phyloP scores from a whole-genome alignment of 2,797 vertebrate species.

The Clarias pachynema region DNA sequence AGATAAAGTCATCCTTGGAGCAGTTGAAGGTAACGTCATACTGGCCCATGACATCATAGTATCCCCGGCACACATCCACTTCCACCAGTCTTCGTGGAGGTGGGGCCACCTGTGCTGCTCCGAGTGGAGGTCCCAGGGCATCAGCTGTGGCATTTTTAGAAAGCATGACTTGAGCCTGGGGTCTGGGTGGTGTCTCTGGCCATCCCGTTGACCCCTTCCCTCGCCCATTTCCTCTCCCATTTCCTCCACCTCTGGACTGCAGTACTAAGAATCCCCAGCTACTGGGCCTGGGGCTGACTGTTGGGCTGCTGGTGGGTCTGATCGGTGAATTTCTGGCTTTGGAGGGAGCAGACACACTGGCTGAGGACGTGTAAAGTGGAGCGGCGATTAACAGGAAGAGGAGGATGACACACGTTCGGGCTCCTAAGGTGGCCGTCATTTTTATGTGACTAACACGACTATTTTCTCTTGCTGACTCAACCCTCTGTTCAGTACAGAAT shows the following conservation, averaged over 20 bases:
- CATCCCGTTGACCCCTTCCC: conserved; percentile 63
- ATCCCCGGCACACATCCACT: conserved; percentile 85
- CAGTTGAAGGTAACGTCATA: conserved; percentile 91
- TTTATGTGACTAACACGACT: conserved; percentile 80
- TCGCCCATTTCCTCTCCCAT: conserved; percentile 63
- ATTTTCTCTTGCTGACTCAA: conserved; percentile 78
- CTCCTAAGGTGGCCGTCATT: conserved; percentile 79
- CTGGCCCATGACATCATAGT: conserved; percentile 93
- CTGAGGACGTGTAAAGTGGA: conserved; percentile 66
- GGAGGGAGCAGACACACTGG: conserved; percentile 63
- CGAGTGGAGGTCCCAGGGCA: conserved; percentile 69
- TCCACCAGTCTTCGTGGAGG: conserved; percentile 69
- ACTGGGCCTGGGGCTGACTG: conserved; percentile 61
- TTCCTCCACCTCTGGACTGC: conserved; percentile 62
- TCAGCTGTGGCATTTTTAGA: conserved; percentile 76
- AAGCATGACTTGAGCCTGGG: conserved; percentile 80
- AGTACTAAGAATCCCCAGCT: conserved; percentile 57
- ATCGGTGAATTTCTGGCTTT: conserved; percentile 45
- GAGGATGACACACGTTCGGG: conserved; percentile 73
- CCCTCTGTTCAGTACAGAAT: conserved; percentile 66
- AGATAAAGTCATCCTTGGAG: conserved; percentile 86
- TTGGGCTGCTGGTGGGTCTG: conserved; percentile 61
- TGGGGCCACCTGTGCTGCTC: conserved; percentile 70
- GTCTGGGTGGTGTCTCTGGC: conserved; percentile 70
- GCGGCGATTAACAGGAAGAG: conserved; percentile 73